Evolutionary conservation across 2,888 invertebrate genomes (phyloP), one percentile per base, ranked within the genome.

Genomic region (Phrixothrix hirtus): DNA sequence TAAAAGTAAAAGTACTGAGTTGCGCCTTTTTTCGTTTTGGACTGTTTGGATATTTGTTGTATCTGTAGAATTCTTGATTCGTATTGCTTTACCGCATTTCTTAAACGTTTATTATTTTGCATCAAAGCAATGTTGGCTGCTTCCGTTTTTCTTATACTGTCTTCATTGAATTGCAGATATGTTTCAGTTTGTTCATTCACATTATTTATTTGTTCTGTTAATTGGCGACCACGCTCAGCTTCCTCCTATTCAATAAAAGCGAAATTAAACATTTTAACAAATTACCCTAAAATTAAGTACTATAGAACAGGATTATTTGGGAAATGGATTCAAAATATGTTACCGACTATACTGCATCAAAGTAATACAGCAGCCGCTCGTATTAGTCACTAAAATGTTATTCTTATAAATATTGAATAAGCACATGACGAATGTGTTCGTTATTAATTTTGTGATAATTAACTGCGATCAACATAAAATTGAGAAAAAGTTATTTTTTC

Each of bases 161-260:
- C 71, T 17, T 73, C 71, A 37, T 70, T 72, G 1, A 74, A 70
- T 43, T 72, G 67, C 36, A 66, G 64, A 47, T 70, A 68, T n/a
- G 63, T 52, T 45, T 72, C 71, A 1, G 66, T 69, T 55, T 74
- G 73, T 14, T 67, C 69, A 34, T 65, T 69, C 2, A 75, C 58
- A 3, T 60, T 63, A 45, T 75, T 74, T 10, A 76, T 75, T 62
- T 75, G 68, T 12, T 68, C 69, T 1, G 72, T 71, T 15, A 76
- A 59, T 43, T 66, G 61, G 47, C 70, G 72, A 1, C 75, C 76
- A 12, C 66, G 62, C 15, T 68, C 68, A 0, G 75, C 73, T 54
- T 76, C 75, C 43, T 73, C 69, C 67, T 11, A 6, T n/a, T 5
- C 4, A 30, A 11, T n/a, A n/a, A n/a, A n/a, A n/a, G n/a, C n/a